Conservation (phyloP, 2,113 vertebrate genomes). For the Pungitius pungitius region DNA sequence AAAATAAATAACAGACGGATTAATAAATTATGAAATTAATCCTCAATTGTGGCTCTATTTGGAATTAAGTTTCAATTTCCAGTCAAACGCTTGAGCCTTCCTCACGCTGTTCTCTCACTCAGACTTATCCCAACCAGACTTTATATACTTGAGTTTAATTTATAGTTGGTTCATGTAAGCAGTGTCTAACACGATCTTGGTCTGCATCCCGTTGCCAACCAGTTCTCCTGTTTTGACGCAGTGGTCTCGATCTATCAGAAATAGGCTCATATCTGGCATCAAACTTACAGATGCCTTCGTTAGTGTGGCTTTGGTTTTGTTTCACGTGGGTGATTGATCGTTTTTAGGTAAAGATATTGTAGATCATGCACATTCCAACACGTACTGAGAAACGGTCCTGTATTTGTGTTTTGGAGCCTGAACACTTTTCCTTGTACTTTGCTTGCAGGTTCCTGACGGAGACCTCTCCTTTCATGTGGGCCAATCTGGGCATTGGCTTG, state of each 20-base stretch:
- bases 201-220: too few species aligned
- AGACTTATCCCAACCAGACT: not conserved
- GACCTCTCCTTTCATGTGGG: slow-evolving; percentile 99
- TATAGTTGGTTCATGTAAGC: not conserved
- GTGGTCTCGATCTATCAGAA: not conserved
- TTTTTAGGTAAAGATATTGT: not conserved
- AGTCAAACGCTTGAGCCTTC: not conserved
- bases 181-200: too few species aligned
- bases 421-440: not conserved
- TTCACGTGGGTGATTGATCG: not conserved
- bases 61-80: too few species aligned
- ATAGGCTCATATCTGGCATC: not conserved
- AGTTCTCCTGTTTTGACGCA: not conserved
- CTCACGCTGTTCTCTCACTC: not conserved
- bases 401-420: not conserved
- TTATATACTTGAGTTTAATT: not conserved
- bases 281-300: not conserved
- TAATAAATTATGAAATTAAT: not conserved
- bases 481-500: slow-evolving; percentile 93
- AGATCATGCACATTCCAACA: not conserved
- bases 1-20: too few species aligned
- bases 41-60: not conserved
- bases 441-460: slow-evolving; percentile 92
- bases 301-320: not conserved
- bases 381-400: not conserved